Evolutionary conservation across 2,113 vertebrate species (phyloP).

Genomic region (Atrichornis clamosus): DNA sequence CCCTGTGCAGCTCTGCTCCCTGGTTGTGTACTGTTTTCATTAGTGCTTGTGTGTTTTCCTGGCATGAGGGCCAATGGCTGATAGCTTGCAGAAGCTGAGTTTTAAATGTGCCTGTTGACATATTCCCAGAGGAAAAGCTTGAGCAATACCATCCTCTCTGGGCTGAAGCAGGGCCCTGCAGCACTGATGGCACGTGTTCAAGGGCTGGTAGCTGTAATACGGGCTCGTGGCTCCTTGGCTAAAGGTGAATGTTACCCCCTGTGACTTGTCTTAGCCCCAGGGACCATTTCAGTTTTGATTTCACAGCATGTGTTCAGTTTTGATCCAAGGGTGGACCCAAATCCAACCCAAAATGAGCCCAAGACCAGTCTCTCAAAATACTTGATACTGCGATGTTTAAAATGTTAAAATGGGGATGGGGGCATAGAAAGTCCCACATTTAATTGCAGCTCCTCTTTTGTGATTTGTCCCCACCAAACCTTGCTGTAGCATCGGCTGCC

Average conservation of each 20-base stretch:
- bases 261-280: accelerated
- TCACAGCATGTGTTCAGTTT: background rate
- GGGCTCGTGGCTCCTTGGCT: background rate
- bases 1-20: background rate
- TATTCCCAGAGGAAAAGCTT: background rate
- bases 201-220: background rate
- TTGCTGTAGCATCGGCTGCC: background rate
- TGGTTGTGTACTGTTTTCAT: background rate
- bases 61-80: background rate
- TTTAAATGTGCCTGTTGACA: background rate
- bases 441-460: background rate
- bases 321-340: background rate
- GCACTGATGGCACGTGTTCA: accelerated
- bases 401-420: background rate
- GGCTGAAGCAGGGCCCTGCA: background rate
- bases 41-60: background rate
- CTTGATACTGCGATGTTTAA: background rate
- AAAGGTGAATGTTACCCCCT: background rate
- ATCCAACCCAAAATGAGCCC: background rate
- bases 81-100: constrained; percentile 15
- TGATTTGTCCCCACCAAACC: background rate
- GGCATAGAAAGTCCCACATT: background rate
- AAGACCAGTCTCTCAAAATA: background rate
- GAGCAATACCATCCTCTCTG: background rate
- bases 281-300: background rate